phyloP scores from a whole-genome alignment of 2,113 vertebrate genomes.

The Salvator merianae region DNA sequence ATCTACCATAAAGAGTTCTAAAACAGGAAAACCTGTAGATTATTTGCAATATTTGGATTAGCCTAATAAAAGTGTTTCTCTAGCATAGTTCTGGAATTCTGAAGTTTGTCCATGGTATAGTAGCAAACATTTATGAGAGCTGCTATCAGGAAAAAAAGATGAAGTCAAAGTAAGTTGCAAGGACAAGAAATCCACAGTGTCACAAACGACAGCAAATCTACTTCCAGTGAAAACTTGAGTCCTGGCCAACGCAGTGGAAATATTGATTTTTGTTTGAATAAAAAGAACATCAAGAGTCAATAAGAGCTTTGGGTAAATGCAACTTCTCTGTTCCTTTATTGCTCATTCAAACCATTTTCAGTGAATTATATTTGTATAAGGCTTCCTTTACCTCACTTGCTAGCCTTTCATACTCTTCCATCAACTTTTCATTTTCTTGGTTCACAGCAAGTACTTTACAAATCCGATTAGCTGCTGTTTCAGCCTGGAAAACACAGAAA shows the following conservation, averaged over 20 bases:
- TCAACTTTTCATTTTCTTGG: constrained; percentile 98
- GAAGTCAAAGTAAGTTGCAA: not conserved
- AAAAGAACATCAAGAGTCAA: not conserved
- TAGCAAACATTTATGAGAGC: not conserved
- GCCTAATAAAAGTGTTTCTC: too few relatives aligned
- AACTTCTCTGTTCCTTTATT: constrained; percentile 1
- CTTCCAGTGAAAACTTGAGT: not conserved
- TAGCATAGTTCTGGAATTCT: not conserved
- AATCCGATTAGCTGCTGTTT: constrained; percentile 98
- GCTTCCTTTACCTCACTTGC: constrained; percentile 91
- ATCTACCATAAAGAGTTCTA: too few relatives aligned
- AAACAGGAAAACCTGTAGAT: too few relatives aligned
- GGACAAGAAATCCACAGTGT: not conserved
- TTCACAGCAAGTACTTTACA: constrained; percentile 98
- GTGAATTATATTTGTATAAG: constrained; percentile 7
- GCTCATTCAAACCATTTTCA: not conserved
- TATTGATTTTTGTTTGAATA: not conserved
- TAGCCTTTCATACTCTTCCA: constrained; percentile 98
- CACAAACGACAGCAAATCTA: not conserved
- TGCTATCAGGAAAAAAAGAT: not conserved
- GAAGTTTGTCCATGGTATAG: not conserved
- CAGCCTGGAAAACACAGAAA: constrained; percentile 84
- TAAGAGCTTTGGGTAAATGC: not conserved
- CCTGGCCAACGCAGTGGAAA: not conserved
- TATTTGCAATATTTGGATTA: too few relatives aligned